Conservation (phyloP, 2,113 vertebrate species). For the Nannobrachium achirus region DNA sequence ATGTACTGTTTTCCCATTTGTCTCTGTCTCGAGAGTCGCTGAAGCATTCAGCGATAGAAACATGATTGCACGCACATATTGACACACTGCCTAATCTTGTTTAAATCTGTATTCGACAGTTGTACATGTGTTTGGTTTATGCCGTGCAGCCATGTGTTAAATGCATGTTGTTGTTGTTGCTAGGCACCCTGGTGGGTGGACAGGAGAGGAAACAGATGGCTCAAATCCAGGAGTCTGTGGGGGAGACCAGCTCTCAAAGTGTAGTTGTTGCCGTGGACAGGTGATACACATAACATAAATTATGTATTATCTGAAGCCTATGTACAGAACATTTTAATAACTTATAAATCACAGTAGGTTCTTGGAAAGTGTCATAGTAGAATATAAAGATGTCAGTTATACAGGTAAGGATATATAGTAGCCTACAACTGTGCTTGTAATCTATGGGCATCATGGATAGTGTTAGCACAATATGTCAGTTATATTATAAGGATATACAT, state of each 20-base stretch:
- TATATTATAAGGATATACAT: too few species aligned
- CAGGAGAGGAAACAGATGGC: conserved; percentile 94
- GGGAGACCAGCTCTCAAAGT: conserved; percentile 98
- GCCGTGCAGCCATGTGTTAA: neutral
- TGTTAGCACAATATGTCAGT: too few species aligned
- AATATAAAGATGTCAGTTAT: too few species aligned
- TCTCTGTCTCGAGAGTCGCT: too few species aligned
- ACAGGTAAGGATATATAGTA: too few species aligned
- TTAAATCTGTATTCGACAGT: neutral
- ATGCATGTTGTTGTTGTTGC: conserved; percentile 46
- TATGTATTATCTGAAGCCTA: neutral
- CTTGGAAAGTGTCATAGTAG: too few species aligned
- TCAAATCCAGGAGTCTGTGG: conserved; percentile 95
- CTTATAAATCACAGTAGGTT: too few species aligned
- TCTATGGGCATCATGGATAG: too few species aligned
- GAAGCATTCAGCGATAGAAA: too few species aligned
- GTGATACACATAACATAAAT: conserved; percentile 66
- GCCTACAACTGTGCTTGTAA: too few species aligned
- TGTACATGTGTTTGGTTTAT: neutral
- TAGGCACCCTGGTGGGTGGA: conserved; percentile 89
- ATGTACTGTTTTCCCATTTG: too few species aligned
- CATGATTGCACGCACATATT: neutral
- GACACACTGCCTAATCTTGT: neutral
- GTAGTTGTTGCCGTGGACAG: conserved; percentile 97
- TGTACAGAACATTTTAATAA: too few species aligned